A percentile compares a stretch with the other conserved stretches of the same genome.
phyloP scores from a whole-genome alignment of 2,113 vertebrate species.

The Myrmecobius fasciatus region DNA sequence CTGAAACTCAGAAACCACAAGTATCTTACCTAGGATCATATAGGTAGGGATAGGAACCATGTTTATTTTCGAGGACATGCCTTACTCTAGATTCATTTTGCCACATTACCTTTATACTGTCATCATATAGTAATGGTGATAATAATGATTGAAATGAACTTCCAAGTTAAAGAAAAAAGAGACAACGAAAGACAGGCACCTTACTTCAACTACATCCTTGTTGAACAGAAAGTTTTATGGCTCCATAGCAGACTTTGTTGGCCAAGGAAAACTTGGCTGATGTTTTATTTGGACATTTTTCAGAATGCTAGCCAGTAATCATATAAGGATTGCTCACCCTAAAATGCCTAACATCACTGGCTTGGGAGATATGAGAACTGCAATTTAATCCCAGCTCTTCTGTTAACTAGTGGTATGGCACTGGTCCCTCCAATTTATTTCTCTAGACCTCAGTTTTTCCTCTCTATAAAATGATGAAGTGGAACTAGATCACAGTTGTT shows the following conservation, averaged over 20 bases:
- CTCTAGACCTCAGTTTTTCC: not conserved
- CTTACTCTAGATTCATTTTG: not conserved
- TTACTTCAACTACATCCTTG: not conserved
- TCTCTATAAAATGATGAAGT: not conserved
- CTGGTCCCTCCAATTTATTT: not conserved
- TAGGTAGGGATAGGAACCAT: not conserved
- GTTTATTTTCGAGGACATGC: not conserved
- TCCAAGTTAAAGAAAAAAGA: not conserved
- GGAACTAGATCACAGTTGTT: not conserved
- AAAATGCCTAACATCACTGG: not conserved
- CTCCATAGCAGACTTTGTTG: not conserved
- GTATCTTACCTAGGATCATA: not conserved
- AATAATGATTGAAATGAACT: not conserved
- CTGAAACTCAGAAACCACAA: not conserved
- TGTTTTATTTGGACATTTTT: not conserved
- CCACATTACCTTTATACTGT: not conserved
- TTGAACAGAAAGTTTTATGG: not conserved
- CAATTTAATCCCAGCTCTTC: not conserved
- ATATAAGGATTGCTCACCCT: not conserved
- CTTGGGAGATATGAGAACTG: not conserved
- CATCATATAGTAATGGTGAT: not conserved
- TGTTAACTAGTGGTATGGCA: not conserved
- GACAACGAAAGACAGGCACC: not conserved
- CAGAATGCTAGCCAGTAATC: not conserved
- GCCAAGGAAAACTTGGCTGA: not conserved